Evolutionary conservation across 2,888 invertebrate species (phyloP).

Genomic region (Drosophila meridionalis): DNA sequence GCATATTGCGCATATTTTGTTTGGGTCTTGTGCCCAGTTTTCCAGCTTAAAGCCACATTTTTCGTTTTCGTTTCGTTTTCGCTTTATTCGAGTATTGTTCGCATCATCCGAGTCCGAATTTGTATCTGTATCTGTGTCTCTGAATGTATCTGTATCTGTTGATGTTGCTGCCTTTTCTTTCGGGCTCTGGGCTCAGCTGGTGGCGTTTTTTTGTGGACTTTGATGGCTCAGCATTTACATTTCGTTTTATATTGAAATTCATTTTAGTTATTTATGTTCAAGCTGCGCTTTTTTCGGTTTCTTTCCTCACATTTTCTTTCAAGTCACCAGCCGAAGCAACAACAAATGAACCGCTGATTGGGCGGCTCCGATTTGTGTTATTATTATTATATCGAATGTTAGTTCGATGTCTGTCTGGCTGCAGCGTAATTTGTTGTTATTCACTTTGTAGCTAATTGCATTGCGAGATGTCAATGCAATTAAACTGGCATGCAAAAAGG

Average conservation of each 20-base stretch:
- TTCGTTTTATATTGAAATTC: conserved; percentile 69
- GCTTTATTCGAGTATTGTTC: conserved; percentile 42
- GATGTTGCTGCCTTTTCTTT: conserved; percentile 23
- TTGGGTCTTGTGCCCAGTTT: conserved; percentile 50
- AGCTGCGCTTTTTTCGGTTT: conserved; percentile 60
- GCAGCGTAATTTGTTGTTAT: conserved; percentile 41
- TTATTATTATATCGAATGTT: conserved; percentile 23
- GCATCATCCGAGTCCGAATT: conserved; percentile 23
- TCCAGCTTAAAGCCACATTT: conserved; percentile 55
- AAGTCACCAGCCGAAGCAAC: conserved; percentile 11
- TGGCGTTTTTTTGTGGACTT: conserved; percentile 45
- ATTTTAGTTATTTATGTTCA: conserved; percentile 69
- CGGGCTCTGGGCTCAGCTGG: conserved; percentile 47
- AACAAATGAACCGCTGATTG: conserved; percentile 69
- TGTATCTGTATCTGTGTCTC: conserved; percentile 18
- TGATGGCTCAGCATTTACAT: conserved; percentile 77
- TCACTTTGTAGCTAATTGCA: conserved; percentile 38
- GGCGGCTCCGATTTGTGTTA: conserved; percentile 52
- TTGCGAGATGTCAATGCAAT: conserved; percentile 21
- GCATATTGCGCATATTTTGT: conserved; percentile 71
- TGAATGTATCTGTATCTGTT: conserved; percentile 18
- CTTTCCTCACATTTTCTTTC: conserved; percentile 22
- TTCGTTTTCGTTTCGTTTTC: conserved; percentile 38
- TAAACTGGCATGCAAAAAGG: conserved; percentile 32
- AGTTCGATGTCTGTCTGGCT: conserved; percentile 15